These are phyloP conservation scores for Apis cerana DNA, from an alignment of 1,140 invertebrate species.

Conservation along the genomic window DNA sequence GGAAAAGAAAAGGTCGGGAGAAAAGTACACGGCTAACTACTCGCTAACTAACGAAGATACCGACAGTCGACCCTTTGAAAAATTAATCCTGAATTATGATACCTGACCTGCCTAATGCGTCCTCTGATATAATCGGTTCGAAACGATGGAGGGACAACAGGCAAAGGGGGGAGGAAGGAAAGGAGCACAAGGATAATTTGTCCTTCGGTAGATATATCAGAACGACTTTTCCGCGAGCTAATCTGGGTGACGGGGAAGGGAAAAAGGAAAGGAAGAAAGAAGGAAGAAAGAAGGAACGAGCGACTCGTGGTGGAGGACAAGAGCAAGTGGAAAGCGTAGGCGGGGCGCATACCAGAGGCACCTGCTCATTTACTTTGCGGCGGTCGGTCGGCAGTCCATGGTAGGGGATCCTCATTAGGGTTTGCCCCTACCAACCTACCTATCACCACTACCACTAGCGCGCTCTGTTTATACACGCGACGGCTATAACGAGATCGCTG, in stretches of 20 bases:
- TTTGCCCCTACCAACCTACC: slow-evolving; percentile 58
- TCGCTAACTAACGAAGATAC: slow-evolving; percentile 37
- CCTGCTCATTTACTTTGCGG: slow-evolving; percentile 73
- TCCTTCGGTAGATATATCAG: slow-evolving; percentile 41
- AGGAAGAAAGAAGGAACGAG: neutral
- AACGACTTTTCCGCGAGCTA: slow-evolving; percentile 57
- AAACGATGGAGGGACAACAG: neutral
- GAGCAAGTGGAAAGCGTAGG: slow-evolving; percentile 73
- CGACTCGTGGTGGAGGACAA: slow-evolving; percentile 45
- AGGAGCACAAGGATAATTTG: slow-evolving; percentile 51
- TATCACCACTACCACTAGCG: slow-evolving; percentile 45
- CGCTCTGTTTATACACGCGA: slow-evolving; percentile 43
- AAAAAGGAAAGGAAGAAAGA: neutral
- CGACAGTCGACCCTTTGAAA: neutral
- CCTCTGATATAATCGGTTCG: slow-evolving; percentile 44
- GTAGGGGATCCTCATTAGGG: slow-evolving; percentile 69
- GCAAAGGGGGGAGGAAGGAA: neutral
- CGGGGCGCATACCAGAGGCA: slow-evolving; percentile 77
- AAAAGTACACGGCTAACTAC: neutral
- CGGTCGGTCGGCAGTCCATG: slow-evolving; percentile 51
- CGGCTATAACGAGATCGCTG: slow-evolving; percentile 23
- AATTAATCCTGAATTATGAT: slow-evolving; percentile 61
- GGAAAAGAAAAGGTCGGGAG: too few relatives aligned
- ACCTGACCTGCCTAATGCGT: slow-evolving; percentile 50
- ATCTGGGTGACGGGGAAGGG: neutral